Conservation (phyloP, 1,140 invertebrate species). For the Microvelia longipes region DNA sequence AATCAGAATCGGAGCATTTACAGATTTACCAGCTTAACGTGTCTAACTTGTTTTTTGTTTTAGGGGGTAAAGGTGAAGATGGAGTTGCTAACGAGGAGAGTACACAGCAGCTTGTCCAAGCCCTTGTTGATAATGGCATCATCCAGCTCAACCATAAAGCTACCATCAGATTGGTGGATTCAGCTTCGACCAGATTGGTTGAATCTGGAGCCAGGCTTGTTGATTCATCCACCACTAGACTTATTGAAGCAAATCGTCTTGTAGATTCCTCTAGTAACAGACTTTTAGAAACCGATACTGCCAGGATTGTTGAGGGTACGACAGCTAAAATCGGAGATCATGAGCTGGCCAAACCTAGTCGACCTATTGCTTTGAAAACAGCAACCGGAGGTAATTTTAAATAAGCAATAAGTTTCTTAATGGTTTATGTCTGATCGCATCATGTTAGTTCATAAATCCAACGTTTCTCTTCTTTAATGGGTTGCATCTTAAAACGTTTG, state of each 20-base stretch:
- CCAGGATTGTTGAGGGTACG: neutral
- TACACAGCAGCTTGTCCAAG: constrained; percentile 17
- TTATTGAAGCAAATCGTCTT: neutral
- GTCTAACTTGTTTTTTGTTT: no score
- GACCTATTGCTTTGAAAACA: neutral
- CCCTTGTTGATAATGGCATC: constrained; percentile 18
- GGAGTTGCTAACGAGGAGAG: constrained; percentile 10
- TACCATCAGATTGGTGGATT: constrained; percentile 17
- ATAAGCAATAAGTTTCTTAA: neutral
- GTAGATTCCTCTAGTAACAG: neutral
- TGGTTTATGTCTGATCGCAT: no score
- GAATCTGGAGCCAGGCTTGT: neutral
- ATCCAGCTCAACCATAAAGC: constrained; percentile 19
- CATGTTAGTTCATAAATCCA: no score
- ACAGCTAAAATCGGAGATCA: neutral
- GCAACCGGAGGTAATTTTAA: neutral
- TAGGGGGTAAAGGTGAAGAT: constrained; percentile 12
- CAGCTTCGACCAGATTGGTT: neutral
- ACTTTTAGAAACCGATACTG: neutral
- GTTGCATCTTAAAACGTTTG: no score
- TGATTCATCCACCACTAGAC: neutral
- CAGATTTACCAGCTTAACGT: no score
- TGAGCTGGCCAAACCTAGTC: neutral
- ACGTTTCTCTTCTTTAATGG: no score
- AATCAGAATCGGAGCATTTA: no score